Evolutionary conservation across 2,797 vertebrate species (phyloP), one percentile per base, ranked within the genome.

Genomic region (Leptodactylus fallax): DNA sequence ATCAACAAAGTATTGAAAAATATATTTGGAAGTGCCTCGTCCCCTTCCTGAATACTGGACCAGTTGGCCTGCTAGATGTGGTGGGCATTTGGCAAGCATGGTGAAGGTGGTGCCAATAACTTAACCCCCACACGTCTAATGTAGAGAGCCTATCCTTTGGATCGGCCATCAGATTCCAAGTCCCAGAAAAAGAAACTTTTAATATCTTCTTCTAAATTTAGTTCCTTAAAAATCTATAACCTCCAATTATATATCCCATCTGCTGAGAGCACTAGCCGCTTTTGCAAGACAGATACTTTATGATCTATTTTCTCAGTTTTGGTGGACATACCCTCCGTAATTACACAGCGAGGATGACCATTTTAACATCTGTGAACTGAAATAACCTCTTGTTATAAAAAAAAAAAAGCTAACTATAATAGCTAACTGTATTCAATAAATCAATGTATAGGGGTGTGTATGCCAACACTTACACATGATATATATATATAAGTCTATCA

Each of bases 271-370:
- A 80, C 25, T n/a, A n/a, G n/a, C n/a, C n/a, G 36, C 36, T 36
- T 36, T 36, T 36, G 36, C 36, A 36, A 36, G 60, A 61, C 45
- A 21, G 72, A 77, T 51, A 53, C 71, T 77, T 85, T 85, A 17
- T 74, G 69, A 67, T 67, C 60, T 86, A 45, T 86, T 80, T 86
- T 56, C 6, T 85, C 17, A 11, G 21, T 71, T 69, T 25, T 71
- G 58, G 9, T 79, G 81, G 36, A 67, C 77, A 63, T 79, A 65
- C 19, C 76, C 76, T 60, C 17, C 53, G 49, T 71, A 88, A 88
- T 88, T 84, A 88, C 36, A 79, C 12, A 36, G 53, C 51, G 49
- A n/a, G 10, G 5, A 23, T 7, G 27, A 11, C 76, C 13, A 60
- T 79, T 84, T 69, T 79, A 63, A 77, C 61, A 53, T 49, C 72